A percentile compares a stretch with the other conserved stretches of the same genome.
phyloP scores from a whole-genome alignment of 92 coral and sea anemone species.

The Virgularia gustaviana region DNA sequence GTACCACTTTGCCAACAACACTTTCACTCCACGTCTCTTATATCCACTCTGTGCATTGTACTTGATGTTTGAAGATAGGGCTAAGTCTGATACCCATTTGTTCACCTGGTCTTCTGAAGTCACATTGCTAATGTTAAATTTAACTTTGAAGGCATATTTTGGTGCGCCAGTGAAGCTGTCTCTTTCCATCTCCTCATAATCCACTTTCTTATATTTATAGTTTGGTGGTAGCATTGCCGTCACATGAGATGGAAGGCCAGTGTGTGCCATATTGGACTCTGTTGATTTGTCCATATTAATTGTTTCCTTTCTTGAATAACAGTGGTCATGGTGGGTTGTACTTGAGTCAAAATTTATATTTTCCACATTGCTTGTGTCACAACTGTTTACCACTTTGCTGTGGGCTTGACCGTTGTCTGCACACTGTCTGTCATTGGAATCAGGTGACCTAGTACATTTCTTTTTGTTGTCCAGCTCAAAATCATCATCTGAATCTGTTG shows the following conservation, averaged over 20 bases:
- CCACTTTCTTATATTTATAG: slow-evolving; percentile 34
- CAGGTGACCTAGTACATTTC: not conserved
- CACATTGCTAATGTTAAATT: too few relatives aligned
- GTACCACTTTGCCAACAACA: slow-evolving; percentile 40
- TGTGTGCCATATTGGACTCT: too few relatives aligned
- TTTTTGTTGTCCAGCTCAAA: not conserved
- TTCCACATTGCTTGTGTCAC: not conserved
- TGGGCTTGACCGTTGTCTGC: too few relatives aligned
- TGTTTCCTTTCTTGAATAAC: slow-evolving; percentile 7
- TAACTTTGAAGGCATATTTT: not conserved
- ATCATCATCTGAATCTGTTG: not conserved
- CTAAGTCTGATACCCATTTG: not conserved
- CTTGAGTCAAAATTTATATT: not conserved
- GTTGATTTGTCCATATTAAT: slow-evolving; percentile 32
- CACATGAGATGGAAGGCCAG: slow-evolving; percentile 29
- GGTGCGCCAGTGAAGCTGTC: slow-evolving; percentile 4
- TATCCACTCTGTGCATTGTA: slow-evolving; percentile 46
- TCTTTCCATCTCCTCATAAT: slow-evolving; percentile 25
- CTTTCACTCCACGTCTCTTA: slow-evolving; percentile 30
- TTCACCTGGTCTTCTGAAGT: not conserved
- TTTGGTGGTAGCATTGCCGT: slow-evolving; percentile 40
- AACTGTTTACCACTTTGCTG: not conserved
- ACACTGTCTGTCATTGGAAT: too few relatives aligned
- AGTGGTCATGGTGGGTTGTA: slow-evolving; percentile 22
- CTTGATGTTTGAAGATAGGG: slow-evolving; percentile 43